Evolutionary conservation across 23 tunicate genomes (phyloP), one percentile per base, ranked within the genome.

Genomic region (Botrylloides violaceus): DNA sequence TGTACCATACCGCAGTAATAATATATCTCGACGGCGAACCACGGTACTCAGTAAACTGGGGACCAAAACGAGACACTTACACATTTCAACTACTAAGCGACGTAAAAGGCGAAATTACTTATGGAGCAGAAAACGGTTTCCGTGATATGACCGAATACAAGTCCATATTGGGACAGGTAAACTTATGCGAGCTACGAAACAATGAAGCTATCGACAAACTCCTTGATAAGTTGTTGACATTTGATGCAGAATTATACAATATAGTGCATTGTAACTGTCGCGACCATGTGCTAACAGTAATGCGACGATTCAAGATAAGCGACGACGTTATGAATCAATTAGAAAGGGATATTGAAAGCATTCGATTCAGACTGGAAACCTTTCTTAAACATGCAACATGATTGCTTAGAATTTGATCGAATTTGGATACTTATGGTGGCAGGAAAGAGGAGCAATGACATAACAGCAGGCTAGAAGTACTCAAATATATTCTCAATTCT

Each of bases 41-140:
- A 4, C 32, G 70, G 35, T 63, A 63, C 29, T 29, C 70, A 3
- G 34, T 28, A 9, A 63, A 63, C 36, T 63, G 70, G 70, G 70
- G 70, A 4, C 70, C 70, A 9, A 33, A 27, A 4, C 26, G 35
- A 3, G 36, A 63, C 4, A 63, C 70, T 25, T 27, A 63, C 32
- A 15, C 33, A 4, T 63, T 31, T 31, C 35, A 63, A 31, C 32
- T 63, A 21, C 4, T 26, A 3, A 34, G 70, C 4, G 35, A 63
- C 29, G 70, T 63, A 4, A 31, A 63, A 63, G 70, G 70, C 35
- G 70, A 63, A 63, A 33, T 63, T 3, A 63, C 70, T 21, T 27
- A 27, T 31, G 70, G 70, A 12, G 35, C 29, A 4, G 70, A 63
- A 63, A 63, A 28, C 35, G 9, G 12, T 28, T 7, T 31, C 70